Base-by-base conservation (phyloP, 2,797 vertebrate species). In the Alcedo quadribrachys region DNA sequence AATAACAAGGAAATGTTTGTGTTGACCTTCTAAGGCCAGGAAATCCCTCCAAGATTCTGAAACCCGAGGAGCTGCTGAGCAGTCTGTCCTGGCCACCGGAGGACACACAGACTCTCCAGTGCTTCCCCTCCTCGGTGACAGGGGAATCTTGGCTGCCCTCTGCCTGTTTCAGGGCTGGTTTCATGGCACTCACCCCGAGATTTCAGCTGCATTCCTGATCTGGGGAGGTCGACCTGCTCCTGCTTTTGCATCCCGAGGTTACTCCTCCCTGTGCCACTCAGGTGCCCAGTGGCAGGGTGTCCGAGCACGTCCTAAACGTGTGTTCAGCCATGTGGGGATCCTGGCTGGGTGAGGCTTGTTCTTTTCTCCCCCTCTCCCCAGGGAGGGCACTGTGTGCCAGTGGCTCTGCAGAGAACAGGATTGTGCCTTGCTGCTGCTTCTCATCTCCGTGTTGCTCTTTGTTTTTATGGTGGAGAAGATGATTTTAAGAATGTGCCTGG, bases 371-470 rank as follows among this genome's bases (percentile, higher is more conserved):
- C 1, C 55, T 53, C 15, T 85, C 87, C 67, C 61, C 3, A 0
- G 61, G 87, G 93, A 89, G 20, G 69, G 53, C 5, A 70, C 71
- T 86, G 92, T 86, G 60, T 94, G 92, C 67, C 81, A 86, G 73
- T 68, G 69, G 77, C 11, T 65, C 74, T 83, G 69, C 1, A 2
- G 54, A 75, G 86, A 79, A 61, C 78, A 55, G 70, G 58, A 51
- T 50, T 27, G 12, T 51, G 27, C 28, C 16, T 51, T 28, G 27
- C 50, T 75, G n/a, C 60, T 75, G 46, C 53, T 89, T 85, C 75
- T 86, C 71, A 60, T 81, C 80, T 88, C 35, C 33, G 15, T 48
- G 53, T 77, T 78, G 70, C 46, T 71, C 86, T 84, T 84, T 63
- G 37, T 51, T 37, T 58, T 92, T 30, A 40, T 15, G 67, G 51